phyloP scores from a whole-genome alignment of 2,113 vertebrate genomes.

The Cebidichthys violaceus region DNA sequence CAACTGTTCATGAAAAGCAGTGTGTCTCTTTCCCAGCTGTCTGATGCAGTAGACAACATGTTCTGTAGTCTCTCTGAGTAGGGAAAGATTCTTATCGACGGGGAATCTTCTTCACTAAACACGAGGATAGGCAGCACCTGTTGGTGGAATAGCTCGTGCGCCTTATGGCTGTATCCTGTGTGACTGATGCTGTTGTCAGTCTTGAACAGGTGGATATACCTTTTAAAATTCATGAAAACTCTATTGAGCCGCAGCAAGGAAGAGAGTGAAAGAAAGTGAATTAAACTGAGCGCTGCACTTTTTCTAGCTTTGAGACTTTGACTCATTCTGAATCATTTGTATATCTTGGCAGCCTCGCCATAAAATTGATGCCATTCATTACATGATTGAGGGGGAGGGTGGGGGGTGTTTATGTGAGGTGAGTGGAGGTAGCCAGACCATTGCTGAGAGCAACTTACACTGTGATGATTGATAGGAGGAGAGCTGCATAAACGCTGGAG shows the following conservation, averaged over 20 bases:
- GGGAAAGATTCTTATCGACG: slow-evolving; percentile 23
- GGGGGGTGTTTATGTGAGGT: slow-evolving; percentile 58
- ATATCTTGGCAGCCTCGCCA: slow-evolving; percentile 61
- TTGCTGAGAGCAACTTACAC: slow-evolving; percentile 65
- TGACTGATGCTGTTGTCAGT: slow-evolving; percentile 67
- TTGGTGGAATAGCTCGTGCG: slow-evolving; percentile 29
- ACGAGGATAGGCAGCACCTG: slow-evolving; percentile 36
- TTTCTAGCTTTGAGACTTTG: slow-evolving; percentile 65
- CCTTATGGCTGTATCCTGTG: slow-evolving; percentile 53
- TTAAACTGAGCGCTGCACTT: slow-evolving; percentile 43
- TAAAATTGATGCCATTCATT: slow-evolving; percentile 78
- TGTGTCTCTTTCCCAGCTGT: slow-evolving; percentile 33
- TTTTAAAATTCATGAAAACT: slow-evolving; percentile 71
- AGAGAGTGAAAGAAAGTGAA: slow-evolving; percentile 41
- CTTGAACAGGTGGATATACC: slow-evolving; percentile 50
- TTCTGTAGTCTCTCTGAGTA: slow-evolving; percentile 48
- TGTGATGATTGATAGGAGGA: slow-evolving; percentile 72
- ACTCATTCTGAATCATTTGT: slow-evolving; percentile 68
- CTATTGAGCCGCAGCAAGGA: slow-evolving; percentile 40
- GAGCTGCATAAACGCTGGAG: slow-evolving; percentile 57
- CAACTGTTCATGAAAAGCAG: slow-evolving; percentile 37
- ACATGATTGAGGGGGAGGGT: slow-evolving; percentile 61
- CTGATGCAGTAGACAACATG: slow-evolving; percentile 48
- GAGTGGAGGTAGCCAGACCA: slow-evolving; percentile 63
- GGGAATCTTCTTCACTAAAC: slow-evolving; percentile 43